Percentiles rank a stretch among this genome's conserved stretches.
Evolutionary conservation across 2,888 invertebrate species (phyloP).

Genomic region (Amiota mariae): DNA sequence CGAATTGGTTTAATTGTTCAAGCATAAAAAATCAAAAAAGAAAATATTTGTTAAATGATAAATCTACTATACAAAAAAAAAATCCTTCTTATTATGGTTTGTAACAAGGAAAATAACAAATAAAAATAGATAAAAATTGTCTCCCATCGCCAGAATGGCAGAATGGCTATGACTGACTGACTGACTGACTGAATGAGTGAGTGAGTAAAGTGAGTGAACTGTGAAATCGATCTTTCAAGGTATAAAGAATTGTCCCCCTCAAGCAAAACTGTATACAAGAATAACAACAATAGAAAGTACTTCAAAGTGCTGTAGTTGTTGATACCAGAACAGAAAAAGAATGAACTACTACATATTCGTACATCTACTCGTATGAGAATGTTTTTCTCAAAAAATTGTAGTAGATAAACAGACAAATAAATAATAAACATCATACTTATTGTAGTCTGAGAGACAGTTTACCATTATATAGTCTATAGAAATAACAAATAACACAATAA

Average conservation of each 20-base stretch:
- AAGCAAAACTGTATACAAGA: neutral
- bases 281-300: too few relatives aligned
- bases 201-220: neutral
- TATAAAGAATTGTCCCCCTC: neutral
- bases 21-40: slow-evolving; percentile 23
- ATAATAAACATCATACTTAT: neutral
- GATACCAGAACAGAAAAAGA: neutral
- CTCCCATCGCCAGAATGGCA: slow-evolving; percentile 13
- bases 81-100: neutral
- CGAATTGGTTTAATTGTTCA: neutral
- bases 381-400: slow-evolving; percentile 3
- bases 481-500: slow-evolving; percentile 13
- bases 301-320: too few relatives aligned
- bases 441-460: slow-evolving; percentile 8
- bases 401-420: neutral
- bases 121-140: slow-evolving; percentile 31
- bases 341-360: neutral
- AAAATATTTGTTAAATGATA: slow-evolving; percentile 27
- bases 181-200: too few relatives aligned
- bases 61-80: neutral
- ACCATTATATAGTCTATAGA: neutral
- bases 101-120: neutral
- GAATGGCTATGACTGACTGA: neutral
- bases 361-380: slow-evolving; percentile 20
- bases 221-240: slow-evolving; percentile 12